phyloP scores from a whole-genome alignment of 2,888 invertebrate genomes.

The Meloe dianella region DNA sequence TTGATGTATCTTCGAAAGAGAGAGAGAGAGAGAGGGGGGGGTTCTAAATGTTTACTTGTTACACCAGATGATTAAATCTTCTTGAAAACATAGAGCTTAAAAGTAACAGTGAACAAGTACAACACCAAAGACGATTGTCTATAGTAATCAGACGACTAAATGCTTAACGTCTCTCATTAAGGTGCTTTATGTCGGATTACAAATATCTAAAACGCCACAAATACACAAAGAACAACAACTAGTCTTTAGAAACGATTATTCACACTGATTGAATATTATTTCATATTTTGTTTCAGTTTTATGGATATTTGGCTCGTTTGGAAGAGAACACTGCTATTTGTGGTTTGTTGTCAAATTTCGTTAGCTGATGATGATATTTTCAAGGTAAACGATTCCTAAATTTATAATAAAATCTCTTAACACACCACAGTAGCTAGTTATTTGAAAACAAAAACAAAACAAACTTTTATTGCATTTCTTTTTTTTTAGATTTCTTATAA shows the following conservation, averaged over 20 bases:
- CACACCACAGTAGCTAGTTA: too few species aligned
- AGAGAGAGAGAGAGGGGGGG: too few species aligned
- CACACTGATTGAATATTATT: background rate
- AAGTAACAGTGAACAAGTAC: background rate
- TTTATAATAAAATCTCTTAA: too few species aligned
- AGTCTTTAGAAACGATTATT: background rate
- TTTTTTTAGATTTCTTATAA: too few species aligned
- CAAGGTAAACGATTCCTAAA: slow-evolving; percentile 45
- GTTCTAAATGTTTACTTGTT: background rate
- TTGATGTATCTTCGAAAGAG: background rate
- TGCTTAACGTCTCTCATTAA: slow-evolving; percentile 25
- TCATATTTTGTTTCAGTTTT: slow-evolving; percentile 47
- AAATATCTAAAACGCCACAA: too few species aligned
- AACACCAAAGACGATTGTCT: slow-evolving; percentile 19
- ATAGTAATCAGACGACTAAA: slow-evolving; percentile 29
- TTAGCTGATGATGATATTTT: slow-evolving; percentile 46
- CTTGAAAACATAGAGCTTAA: background rate
- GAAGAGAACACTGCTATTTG: slow-evolving; percentile 45
- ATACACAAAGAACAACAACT: too few species aligned
- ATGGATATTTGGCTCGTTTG: slow-evolving; percentile 50
- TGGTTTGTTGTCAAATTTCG: slow-evolving; percentile 45
- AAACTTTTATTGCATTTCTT: too few species aligned
- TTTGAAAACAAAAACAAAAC: too few species aligned
- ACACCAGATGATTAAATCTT: background rate
- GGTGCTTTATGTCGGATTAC: slow-evolving; percentile 31